These are phyloP conservation scores for Parotocinclus haroldoi DNA, from an alignment of 2,797 vertebrate species.

Conservation along the genomic window DNA sequence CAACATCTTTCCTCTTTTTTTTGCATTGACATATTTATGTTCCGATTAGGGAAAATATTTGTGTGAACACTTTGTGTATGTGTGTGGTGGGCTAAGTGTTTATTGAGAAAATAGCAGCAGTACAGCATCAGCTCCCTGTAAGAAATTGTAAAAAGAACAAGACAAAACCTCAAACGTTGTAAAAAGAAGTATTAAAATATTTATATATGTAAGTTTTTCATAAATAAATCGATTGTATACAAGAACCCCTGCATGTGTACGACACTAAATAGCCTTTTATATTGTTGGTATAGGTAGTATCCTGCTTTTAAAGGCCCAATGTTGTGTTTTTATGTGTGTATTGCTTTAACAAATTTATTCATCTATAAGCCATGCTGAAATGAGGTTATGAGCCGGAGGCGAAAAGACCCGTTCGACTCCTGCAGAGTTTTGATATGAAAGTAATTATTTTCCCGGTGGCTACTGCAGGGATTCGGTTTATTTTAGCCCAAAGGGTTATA, in stretches of 20 bases:
- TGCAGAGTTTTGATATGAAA: conserved; percentile 99
- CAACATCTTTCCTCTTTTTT: conserved; percentile 47
- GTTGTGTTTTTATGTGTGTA: conserved; percentile 83
- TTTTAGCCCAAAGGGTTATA: conserved; percentile 99
- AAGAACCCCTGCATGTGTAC: conserved; percentile 73
- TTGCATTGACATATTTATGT: conserved; percentile 56
- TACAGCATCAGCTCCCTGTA: conserved; percentile 69
- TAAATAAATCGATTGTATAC: conserved; percentile 99
- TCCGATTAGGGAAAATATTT: conserved; percentile 48
- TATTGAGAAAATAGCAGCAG: conserved; percentile 45
- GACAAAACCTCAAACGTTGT: conserved; percentile 88
- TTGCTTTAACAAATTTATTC: conserved; percentile 99
- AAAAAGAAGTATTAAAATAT: conserved; percentile 96
- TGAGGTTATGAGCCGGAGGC: conserved; percentile 94
- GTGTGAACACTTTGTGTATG: conserved; percentile 59
- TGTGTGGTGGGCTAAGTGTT: conserved; percentile 59
- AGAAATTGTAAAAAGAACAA: conserved; percentile 66
- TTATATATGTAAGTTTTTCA: conserved; percentile 99
- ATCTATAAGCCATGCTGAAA: conserved; percentile 84
- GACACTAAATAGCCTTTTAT: conserved; percentile 71
- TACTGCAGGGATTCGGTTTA: conserved; percentile 98
- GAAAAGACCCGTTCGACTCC: conserved; percentile 97
- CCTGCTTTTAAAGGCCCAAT: conserved; percentile 72
- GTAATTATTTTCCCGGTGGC: conserved; percentile 99
- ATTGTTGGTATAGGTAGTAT: conserved; percentile 63